Conservation (phyloP, 2,888 invertebrate species). For the Volucella inanis region DNA sequence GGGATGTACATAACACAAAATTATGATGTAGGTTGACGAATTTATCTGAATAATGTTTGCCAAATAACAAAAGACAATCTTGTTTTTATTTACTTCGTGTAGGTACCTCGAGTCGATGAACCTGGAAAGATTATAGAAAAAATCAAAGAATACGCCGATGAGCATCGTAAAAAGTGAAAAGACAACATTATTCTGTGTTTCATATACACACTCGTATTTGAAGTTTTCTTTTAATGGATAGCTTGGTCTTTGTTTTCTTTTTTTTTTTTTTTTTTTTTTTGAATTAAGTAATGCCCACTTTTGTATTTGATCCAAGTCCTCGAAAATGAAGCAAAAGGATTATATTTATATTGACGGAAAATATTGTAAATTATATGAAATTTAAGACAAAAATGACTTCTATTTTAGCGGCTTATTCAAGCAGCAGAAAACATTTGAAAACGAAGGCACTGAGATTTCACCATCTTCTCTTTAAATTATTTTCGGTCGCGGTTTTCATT, state of each 20-base stretch:
- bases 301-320: slow-evolving; percentile 27
- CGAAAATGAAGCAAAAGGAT: slow-evolving; percentile 35
- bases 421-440: not conserved
- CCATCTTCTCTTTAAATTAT: slow-evolving; percentile 3
- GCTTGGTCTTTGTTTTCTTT: too few relatives aligned
- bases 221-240: too few relatives aligned
- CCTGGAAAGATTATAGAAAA: slow-evolving; percentile 89
- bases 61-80: slow-evolving; percentile 15
- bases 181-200: too few relatives aligned
- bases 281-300: slow-evolving; percentile 10
- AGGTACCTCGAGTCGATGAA: slow-evolving; percentile 94
- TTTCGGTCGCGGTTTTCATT: not conserved
- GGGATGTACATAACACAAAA: slow-evolving; percentile 90
- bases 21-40: slow-evolving; percentile 85
- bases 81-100: slow-evolving; percentile 68
- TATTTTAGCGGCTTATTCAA: not conserved
- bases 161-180: slow-evolving; percentile 84
- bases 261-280: not conserved
- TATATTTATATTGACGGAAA: not conserved
- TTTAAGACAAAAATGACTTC: not conserved
- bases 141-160: slow-evolving; percentile 87
- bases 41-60: not conserved
- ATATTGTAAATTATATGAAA: slow-evolving; percentile 1
- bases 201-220: not conserved
- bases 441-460: slow-evolving; percentile 1